Evolutionary conservation across 2,888 invertebrate species (phyloP).

Genomic region (Cacoxenus indagator): DNA sequence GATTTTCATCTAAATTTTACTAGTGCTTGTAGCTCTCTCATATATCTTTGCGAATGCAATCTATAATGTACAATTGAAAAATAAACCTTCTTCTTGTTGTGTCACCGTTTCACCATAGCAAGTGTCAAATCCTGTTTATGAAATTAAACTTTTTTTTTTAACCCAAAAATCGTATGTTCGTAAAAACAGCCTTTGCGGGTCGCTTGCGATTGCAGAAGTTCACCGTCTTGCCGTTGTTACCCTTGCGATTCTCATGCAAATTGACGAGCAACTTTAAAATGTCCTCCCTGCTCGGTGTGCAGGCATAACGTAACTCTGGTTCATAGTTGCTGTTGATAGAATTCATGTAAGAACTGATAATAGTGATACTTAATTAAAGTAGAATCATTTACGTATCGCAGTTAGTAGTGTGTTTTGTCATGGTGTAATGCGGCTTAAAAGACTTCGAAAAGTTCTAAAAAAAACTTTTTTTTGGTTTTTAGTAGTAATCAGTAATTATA

Average conservation of each 20-base stretch:
- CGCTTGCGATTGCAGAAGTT: slow-evolving; percentile 77
- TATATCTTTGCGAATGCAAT: not conserved
- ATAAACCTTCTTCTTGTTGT: not conserved
- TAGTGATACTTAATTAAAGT: slow-evolving; percentile 43
- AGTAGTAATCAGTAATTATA: not conserved
- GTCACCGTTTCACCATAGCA: not conserved
- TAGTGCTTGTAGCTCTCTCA: not conserved
- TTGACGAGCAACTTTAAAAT: slow-evolving; percentile 75
- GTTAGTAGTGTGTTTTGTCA: slow-evolving; percentile 9
- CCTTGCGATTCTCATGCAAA: slow-evolving; percentile 75
- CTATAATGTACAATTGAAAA: not conserved
- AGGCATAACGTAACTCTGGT: slow-evolving; percentile 74
- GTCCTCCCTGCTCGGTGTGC: slow-evolving; percentile 76
- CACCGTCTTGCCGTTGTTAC: slow-evolving; percentile 73
- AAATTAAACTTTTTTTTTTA: slow-evolving; percentile 56
- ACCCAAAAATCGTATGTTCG: slow-evolving; percentile 77
- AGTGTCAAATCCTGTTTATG: not conserved
- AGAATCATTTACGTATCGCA: slow-evolving; percentile 21
- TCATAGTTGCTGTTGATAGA: slow-evolving; percentile 72
- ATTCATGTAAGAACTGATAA: slow-evolving; percentile 63
- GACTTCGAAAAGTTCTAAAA: not conserved
- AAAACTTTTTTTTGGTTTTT: not conserved
- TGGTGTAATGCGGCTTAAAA: not conserved
- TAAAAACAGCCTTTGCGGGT: slow-evolving; percentile 75
- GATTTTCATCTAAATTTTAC: not conserved